Conservation (phyloP, 1,140 invertebrate species). For the Oryzaephilus surinamensis region DNA sequence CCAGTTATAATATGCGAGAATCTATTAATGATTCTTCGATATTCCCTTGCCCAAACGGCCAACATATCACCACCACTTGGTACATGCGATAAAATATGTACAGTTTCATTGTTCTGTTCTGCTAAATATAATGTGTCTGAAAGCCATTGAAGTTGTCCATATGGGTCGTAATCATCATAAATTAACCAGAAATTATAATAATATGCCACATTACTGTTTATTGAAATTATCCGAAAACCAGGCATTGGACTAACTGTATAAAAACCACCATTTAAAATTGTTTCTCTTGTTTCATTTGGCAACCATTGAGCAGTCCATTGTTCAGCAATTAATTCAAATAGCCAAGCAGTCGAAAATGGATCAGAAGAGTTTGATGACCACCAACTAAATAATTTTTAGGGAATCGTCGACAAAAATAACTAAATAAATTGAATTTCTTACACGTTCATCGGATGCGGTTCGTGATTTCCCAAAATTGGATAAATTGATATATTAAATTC, state of each 20-base stretch:
- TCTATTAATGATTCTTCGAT: slow-evolving; percentile 45
- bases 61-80: slow-evolving; percentile 60
- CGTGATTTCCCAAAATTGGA: slow-evolving; percentile 79
- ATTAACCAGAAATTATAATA: slow-evolving; percentile 61
- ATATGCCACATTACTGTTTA: slow-evolving; percentile 69
- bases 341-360: slow-evolving; percentile 40
- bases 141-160: slow-evolving; percentile 65
- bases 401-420: slow-evolving; percentile 12
- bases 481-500: slow-evolving; percentile 57
- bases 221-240: slow-evolving; percentile 58
- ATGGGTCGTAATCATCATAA: slow-evolving; percentile 46
- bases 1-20: slow-evolving; percentile 50
- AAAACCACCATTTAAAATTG: slow-evolving; percentile 54
- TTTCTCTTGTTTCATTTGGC: slow-evolving; percentile 46
- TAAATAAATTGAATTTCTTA: no score
- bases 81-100: slow-evolving; percentile 74
- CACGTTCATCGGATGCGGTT: slow-evolving; percentile 77
- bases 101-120: slow-evolving; percentile 56
- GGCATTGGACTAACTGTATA: slow-evolving; percentile 52
- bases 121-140: slow-evolving; percentile 53
- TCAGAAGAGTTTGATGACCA: not conserved
- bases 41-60: slow-evolving; percentile 54
- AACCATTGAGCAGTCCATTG: slow-evolving; percentile 53
- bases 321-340: slow-evolving; percentile 52
- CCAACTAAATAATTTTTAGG: slow-evolving; percentile 5